Evolutionary conservation across 2,888 invertebrate genomes (phyloP).

Genomic region (Ormyrus thymus): DNA sequence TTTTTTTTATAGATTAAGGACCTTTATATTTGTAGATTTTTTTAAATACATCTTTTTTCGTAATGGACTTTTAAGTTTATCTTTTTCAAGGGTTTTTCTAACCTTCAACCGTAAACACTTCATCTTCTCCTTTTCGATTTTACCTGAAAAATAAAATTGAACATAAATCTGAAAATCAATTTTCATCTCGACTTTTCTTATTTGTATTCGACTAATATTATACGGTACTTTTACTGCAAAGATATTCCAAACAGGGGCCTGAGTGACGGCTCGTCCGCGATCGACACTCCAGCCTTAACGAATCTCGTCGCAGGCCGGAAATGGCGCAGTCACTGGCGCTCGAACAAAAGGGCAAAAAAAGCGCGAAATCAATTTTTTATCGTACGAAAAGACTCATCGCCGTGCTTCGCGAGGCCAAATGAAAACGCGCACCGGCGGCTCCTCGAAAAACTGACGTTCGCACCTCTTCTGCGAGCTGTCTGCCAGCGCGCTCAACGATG

Average conservation of each 20-base stretch:
- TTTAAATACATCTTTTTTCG: too few relatives aligned
- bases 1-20: too few relatives aligned
- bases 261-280: conserved; percentile 20
- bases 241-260: conserved; percentile 2
- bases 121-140: too few relatives aligned
- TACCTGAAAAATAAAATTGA: too few relatives aligned
- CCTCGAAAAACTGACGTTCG: conserved; percentile 54
- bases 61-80: too few relatives aligned
- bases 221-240: not conserved
- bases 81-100: too few relatives aligned
- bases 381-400: not conserved
- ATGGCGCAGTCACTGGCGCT: not conserved
- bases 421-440: conserved; percentile 29
- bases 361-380: conserved; percentile 42
- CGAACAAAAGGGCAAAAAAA: conserved; percentile 5
- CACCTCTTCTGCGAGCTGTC: conserved; percentile 26
- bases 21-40: too few relatives aligned
- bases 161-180: too few relatives aligned
- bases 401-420: conserved; percentile 33
- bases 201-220: too few relatives aligned
- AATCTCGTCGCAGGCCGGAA: conserved; percentile 2
- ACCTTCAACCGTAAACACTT: too few relatives aligned
- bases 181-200: too few relatives aligned
- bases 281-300: conserved; percentile 30
- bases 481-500: conserved; percentile 63